These are phyloP conservation scores for Rhea americana DNA, from an alignment of 2,113 vertebrate genomes.

Conservation along the genomic window DNA sequence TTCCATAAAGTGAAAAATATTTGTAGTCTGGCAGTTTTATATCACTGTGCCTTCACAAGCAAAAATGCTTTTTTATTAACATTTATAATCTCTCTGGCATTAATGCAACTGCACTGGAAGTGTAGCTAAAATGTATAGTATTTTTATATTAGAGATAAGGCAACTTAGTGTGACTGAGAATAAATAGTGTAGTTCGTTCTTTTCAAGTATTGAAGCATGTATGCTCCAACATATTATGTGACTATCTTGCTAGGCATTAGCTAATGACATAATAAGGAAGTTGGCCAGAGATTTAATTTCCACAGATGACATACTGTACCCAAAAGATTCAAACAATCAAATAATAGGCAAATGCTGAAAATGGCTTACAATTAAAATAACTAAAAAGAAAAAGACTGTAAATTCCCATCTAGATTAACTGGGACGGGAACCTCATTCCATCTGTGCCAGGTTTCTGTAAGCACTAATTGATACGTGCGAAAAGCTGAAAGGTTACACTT, in stretches of 20 bases:
- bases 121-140: neutral
- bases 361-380: neutral
- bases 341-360: neutral
- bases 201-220: neutral
- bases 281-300: neutral
- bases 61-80: constrained; percentile 47
- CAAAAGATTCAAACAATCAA: neutral
- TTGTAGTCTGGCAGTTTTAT: constrained; percentile 26
- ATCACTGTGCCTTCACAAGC: constrained; percentile 24
- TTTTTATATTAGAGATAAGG: neutral
- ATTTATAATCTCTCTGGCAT: constrained; percentile 26
- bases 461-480: neutral
- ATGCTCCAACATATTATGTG: neutral
- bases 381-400: neutral
- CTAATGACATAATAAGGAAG: neutral
- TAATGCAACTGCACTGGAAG: neutral
- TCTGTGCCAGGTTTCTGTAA: neutral
- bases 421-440: neutral
- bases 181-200: neutral
- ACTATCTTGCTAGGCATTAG: neutral
- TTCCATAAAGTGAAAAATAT: constrained; percentile 18
- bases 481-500: neutral
- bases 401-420: neutral
- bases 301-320: neutral
- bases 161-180: neutral